Base-by-base conservation (phyloP, 2,888 invertebrate species). In the Eupithecia pulchellata region DNA sequence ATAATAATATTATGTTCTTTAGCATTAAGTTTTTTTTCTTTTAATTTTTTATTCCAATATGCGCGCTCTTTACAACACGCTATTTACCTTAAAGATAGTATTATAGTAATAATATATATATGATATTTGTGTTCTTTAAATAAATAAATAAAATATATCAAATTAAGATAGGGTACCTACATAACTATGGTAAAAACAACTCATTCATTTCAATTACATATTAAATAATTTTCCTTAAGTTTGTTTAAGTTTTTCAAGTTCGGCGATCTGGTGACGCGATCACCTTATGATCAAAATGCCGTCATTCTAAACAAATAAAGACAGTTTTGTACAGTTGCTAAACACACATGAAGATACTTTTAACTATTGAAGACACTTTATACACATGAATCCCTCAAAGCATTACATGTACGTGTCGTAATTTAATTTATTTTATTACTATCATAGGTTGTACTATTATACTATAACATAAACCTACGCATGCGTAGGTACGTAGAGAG, bases 211-310 rank as follows among this genome's bases (percentile, higher is more conserved):
- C 8, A 57, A 29, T 57, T 17, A 29, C 8, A 57, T 3, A 29
- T 6, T 57, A 78, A 78, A 82, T 80, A 75, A 84, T 87, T 86
- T 89, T 88, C 84, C 83, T 77, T 0, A 85, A 86, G 86, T 84
- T 86, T 86, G 82, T n/a, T n/a, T n/a, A n/a, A n/a, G n/a, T n/a
- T n/a, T n/a, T n/a, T n/a, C 82, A 79, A 81, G 87, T 92, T 92
- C 89, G 83, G 79, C 82, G 82, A 82, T 82, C 80, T 75, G 84
- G 80, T 86, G 89, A 88, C 86, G 85, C 78, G 81, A 72, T 74
- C 82, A 81, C 82, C 80, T 76, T 75, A 78, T 76, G 66, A 69
- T 55, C 75, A 77, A 64, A 66, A 82, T 86, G 85, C 82, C 87
- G 88, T 87, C 88, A 89, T 83, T 82, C 79, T 82, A 73, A 69